Conservation (phyloP, 2,797 vertebrate species). For the Amphiprion clarkii region DNA sequence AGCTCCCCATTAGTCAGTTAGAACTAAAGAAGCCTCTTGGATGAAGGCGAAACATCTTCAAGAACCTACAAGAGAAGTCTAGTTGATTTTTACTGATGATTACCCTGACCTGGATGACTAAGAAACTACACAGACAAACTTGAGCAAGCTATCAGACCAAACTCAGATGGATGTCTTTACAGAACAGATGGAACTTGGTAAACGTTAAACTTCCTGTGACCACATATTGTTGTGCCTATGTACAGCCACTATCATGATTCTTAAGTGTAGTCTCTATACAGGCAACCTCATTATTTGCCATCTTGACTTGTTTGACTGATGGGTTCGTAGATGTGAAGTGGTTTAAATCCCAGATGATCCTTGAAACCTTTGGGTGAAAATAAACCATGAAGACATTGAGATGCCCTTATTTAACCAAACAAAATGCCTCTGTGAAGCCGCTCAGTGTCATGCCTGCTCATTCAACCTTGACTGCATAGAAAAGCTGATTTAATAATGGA, state of each 20-base stretch:
- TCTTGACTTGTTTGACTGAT: background rate
- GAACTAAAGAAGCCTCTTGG: too few species aligned
- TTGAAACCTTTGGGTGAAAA: background rate
- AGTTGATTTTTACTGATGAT: too few species aligned
- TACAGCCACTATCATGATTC: background rate
- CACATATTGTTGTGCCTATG: too few species aligned
- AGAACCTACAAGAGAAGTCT: too few species aligned
- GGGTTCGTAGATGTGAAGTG: background rate
- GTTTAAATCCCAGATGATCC: background rate
- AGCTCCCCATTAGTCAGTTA: too few species aligned
- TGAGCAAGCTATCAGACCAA: background rate
- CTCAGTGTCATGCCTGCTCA: background rate
- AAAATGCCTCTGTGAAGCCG: background rate
- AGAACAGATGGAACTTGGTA: too few species aligned
- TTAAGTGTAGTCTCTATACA: background rate
- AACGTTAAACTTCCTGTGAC: too few species aligned
- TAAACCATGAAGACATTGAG: background rate
- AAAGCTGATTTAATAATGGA: conserved; percentile 24
- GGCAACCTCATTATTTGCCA: background rate
- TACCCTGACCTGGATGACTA: too few species aligned
- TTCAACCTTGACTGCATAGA: background rate
- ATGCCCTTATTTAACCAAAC: conserved; percentile 6
- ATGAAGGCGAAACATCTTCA: too few species aligned
- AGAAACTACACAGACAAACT: too few species aligned
- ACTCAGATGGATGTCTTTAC: background rate